A percentile compares a stretch with the other conserved stretches of the same genome.
Evolutionary conservation across 2,797 vertebrate species (phyloP).

Genomic region (Bradypodion pumilum): DNA sequence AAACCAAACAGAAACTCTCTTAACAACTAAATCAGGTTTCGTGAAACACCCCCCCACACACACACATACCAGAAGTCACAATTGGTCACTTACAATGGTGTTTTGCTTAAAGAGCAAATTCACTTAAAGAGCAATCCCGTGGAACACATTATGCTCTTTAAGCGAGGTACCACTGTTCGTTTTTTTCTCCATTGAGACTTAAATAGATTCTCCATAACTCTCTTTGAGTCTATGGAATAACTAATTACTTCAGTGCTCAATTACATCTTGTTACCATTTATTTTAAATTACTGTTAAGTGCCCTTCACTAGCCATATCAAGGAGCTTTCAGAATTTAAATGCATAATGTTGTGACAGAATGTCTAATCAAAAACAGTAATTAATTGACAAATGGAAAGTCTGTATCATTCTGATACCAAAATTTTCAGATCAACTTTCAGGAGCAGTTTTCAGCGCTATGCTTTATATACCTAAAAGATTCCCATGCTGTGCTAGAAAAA

Average conservation of each 20-base stretch:
- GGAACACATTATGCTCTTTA: too few species aligned
- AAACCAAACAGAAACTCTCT: too few species aligned
- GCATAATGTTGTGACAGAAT: too few species aligned
- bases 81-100: too few species aligned
- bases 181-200: not conserved
- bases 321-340: not conserved
- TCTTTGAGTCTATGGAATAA: not conserved
- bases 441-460: not conserved
- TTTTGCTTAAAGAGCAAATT: too few species aligned
- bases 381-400: not conserved
- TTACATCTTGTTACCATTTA: not conserved
- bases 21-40: too few species aligned
- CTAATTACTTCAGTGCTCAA: not conserved
- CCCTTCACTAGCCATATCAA: not conserved
- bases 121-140: too few species aligned
- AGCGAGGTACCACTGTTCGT: too few species aligned
- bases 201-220: not conserved
- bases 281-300: constrained; percentile 8
- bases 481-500: not conserved
- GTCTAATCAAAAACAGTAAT: not conserved
- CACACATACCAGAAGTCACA: too few species aligned
- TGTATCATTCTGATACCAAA: not conserved
- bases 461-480: not conserved
- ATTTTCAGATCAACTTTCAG: not conserved
- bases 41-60: too few species aligned